Conservation (phyloP, 2,888 invertebrate genomes). For the Hypena proboscidalis region DNA sequence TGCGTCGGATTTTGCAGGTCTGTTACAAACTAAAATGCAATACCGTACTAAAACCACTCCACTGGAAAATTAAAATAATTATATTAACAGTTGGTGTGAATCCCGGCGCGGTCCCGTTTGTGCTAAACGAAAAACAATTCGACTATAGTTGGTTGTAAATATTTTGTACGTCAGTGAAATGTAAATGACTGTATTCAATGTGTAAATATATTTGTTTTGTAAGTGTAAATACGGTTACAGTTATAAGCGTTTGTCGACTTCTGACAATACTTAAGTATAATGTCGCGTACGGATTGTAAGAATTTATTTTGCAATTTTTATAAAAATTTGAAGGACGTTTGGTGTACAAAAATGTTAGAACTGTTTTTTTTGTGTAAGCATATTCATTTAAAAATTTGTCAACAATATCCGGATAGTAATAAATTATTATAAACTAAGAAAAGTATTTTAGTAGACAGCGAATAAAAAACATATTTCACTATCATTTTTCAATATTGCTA, state of each 20-base stretch:
- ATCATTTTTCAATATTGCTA: not conserved
- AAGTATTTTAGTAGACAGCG: too few species aligned
- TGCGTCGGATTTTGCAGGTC: constrained; percentile 30
- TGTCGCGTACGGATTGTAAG: constrained; percentile 19
- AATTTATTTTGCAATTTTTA: constrained; percentile 12
- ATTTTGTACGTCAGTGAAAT: constrained; percentile 53
- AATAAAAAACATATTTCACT: too few species aligned
- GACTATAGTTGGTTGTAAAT: constrained; percentile 46
- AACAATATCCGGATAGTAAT: too few species aligned
- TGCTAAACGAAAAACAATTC: constrained; percentile 19
- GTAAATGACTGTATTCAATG: constrained; percentile 56
- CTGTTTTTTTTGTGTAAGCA: too few species aligned
- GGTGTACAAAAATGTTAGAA: not conserved
- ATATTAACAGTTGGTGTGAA: constrained; percentile 11
- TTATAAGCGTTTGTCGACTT: constrained; percentile 65
- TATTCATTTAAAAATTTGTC: too few species aligned
- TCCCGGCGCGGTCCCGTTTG: constrained; percentile 18
- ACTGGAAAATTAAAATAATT: constrained; percentile 8
- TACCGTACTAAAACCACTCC: not conserved
- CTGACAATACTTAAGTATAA: constrained; percentile 60
- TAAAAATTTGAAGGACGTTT: not conserved
- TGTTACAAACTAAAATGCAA: constrained; percentile 15
- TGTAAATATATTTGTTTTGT: constrained; percentile 67
- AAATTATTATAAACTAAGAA: too few species aligned
- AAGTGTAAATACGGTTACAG: constrained; percentile 61